Conservation (phyloP, 2,113 vertebrate species). For the Lagopus muta region DNA sequence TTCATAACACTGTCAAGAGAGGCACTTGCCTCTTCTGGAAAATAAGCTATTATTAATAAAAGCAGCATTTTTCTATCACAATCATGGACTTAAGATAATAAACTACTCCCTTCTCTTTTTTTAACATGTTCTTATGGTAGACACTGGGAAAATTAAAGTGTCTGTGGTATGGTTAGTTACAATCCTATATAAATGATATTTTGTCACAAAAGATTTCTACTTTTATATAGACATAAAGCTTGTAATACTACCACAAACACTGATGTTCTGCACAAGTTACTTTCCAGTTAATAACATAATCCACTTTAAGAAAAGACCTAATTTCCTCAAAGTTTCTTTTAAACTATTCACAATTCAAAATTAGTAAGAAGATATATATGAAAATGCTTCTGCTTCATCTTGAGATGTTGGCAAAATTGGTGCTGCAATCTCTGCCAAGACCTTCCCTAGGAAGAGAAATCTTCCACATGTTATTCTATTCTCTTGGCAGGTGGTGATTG, state of each 20-base stretch:
- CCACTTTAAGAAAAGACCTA: background rate
- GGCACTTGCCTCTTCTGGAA: background rate
- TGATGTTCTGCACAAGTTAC: background rate
- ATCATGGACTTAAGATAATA: background rate
- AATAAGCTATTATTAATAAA: background rate
- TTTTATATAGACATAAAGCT: background rate
- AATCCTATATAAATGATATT: background rate
- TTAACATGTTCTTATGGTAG: background rate
- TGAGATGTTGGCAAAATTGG: background rate
- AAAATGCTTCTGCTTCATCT: background rate
- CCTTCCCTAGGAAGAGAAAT: background rate
- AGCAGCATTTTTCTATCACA: background rate
- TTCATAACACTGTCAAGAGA: background rate
- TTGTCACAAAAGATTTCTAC: background rate
- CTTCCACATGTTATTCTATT: background rate
- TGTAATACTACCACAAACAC: background rate
- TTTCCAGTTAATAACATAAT: background rate
- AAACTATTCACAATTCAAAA: background rate
- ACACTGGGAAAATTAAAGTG: background rate
- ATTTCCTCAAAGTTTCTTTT: background rate
- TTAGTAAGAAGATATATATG: fast-evolving
- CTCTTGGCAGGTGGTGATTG: background rate
- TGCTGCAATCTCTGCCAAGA: background rate
- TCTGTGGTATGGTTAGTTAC: background rate
- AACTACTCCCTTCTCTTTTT: background rate